Conservation (phyloP, 2,888 invertebrate genomes). For the Callosobruchus maculatus region DNA sequence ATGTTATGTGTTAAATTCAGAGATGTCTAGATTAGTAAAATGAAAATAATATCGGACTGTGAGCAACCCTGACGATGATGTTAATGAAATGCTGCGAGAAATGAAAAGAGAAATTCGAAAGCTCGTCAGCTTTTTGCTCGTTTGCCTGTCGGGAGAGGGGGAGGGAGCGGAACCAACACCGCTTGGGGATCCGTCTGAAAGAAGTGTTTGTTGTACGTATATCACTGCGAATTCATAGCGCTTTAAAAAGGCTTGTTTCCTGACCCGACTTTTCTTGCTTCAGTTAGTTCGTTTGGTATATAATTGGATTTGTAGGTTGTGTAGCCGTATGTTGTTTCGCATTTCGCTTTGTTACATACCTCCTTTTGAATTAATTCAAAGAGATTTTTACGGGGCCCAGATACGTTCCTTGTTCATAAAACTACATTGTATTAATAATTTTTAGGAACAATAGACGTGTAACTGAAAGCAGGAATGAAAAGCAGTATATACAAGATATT, state of each 20-base stretch:
- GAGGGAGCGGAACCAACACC: background rate
- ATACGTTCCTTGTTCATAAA: too few relatives aligned
- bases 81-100: background rate
- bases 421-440: too few relatives aligned
- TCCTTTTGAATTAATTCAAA: too few relatives aligned
- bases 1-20: background rate
- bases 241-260: background rate
- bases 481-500: too few relatives aligned
- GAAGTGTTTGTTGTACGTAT: background rate
- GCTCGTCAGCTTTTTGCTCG: background rate
- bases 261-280: background rate
- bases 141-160: background rate
- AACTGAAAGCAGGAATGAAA: too few relatives aligned
- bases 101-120: background rate
- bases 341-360: too few relatives aligned
- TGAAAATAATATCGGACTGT: background rate
- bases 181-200: background rate
- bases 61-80: background rate
- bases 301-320: background rate
- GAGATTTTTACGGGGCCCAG: too few relatives aligned
- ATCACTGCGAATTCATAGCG: background rate
- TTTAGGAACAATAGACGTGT: too few relatives aligned
- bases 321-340: background rate
- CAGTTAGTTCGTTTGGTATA: background rate
- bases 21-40: background rate